Conservation (phyloP, 2,888 invertebrate species). For the Trachelus troglodyta region DNA sequence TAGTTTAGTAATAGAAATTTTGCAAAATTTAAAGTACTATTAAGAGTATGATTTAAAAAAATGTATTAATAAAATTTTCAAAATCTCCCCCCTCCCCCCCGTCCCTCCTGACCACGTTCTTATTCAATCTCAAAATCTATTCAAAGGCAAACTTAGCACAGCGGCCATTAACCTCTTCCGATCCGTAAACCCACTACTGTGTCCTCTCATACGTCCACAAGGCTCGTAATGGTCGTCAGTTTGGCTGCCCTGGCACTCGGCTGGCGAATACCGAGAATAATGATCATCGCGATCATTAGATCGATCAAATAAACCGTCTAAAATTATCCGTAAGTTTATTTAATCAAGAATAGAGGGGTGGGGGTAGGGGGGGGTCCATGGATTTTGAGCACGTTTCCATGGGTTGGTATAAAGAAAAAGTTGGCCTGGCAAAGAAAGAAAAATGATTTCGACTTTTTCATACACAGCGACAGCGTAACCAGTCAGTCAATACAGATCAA, state of each 20-base stretch:
- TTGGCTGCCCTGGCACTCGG: background rate
- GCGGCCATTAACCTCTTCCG: background rate
- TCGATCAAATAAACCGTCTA: background rate
- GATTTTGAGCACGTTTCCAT: background rate
- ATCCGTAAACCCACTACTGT: background rate
- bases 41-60: background rate
- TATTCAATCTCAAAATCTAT: background rate
- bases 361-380: background rate
- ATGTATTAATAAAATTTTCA: background rate
- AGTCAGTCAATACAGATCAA: no score
- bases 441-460: background rate
- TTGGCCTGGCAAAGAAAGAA: background rate
- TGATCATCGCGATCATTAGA: background rate
- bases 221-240: background rate
- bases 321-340: background rate
- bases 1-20: background rate
- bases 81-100: no score
- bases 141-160: background rate
- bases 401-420: background rate
- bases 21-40: background rate
- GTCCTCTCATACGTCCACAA: background rate
- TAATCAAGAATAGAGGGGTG: background rate
- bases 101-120: background rate
- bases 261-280: background rate
- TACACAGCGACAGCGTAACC: no score